These are phyloP conservation scores for Sprattus sprattus DNA, from an alignment of 2,113 vertebrate species.

Conservation along the genomic window DNA sequence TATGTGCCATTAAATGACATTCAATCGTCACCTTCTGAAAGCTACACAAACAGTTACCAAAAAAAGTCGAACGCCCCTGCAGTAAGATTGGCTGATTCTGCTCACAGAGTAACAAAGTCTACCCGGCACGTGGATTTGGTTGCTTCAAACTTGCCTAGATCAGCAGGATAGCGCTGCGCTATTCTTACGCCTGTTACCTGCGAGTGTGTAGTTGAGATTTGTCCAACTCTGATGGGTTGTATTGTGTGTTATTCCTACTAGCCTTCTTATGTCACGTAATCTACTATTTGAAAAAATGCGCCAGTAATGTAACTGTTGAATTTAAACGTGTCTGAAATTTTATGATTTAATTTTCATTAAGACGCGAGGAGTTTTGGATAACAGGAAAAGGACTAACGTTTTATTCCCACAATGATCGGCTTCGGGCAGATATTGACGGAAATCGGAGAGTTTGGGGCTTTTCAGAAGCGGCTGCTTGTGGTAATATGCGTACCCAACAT, in stretches of 20 bases:
- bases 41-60: background rate
- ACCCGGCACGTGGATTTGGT: background rate
- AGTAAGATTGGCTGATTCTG: background rate
- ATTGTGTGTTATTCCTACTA: background rate
- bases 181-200: no score
- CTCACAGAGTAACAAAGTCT: constrained; percentile 19
- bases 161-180: background rate
- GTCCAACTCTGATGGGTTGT: background rate
- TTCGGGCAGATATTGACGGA: constrained; percentile 73
- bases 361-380: background rate
- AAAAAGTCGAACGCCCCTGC: background rate
- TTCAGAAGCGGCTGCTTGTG: constrained; percentile 77
- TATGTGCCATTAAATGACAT: background rate
- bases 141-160: constrained; percentile 25
- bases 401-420: constrained; percentile 63
- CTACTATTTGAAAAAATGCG: background rate
- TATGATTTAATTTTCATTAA: background rate
- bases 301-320: background rate
- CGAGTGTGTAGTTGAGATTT: background rate
- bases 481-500: constrained; percentile 65
- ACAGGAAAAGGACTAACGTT: background rate
- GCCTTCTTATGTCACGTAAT: background rate
- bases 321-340: background rate
- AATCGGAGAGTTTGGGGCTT: constrained; percentile 79
- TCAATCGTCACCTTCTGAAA: background rate